Conservation (phyloP, 2,797 vertebrate genomes). For the Sandelia bainsii region DNA sequence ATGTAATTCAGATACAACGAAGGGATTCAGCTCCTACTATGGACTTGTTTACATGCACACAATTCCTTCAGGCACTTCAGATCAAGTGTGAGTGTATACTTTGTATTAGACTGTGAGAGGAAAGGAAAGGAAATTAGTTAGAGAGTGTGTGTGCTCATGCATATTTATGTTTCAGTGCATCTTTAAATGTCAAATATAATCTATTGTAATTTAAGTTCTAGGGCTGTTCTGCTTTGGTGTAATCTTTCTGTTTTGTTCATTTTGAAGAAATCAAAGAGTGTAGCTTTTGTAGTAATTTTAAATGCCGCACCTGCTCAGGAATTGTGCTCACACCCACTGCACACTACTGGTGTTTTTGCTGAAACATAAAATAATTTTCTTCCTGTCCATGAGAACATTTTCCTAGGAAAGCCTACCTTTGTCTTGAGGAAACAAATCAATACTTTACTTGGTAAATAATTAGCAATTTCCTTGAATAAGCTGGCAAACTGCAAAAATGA, state of each 20-base stretch:
- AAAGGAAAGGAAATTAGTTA: slow-evolving; percentile 1
- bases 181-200: background rate
- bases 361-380: background rate
- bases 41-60: slow-evolving; percentile 56
- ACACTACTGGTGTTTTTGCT: background rate
- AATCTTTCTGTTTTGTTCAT: background rate
- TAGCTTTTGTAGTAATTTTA: too few relatives aligned
- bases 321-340: background rate
- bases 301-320: slow-evolving; percentile 1
- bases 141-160: background rate
- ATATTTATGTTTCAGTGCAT: background rate
- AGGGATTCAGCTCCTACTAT: slow-evolving; percentile 53
- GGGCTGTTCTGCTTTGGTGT: background rate
- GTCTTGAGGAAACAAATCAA: background rate
- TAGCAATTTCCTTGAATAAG: slow-evolving; percentile 1
- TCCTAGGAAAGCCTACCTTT: background rate
- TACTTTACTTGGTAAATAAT: too few relatives aligned
- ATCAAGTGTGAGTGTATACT: slow-evolving; percentile 19
- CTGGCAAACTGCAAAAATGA: background rate
- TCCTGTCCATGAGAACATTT: background rate
- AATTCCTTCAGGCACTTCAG: slow-evolving; percentile 45
- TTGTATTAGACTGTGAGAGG: slow-evolving; percentile 1
- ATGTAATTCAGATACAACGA: slow-evolving; percentile 14
- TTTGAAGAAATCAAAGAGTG: slow-evolving; percentile 12
- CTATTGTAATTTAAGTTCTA: background rate